A percentile compares a stretch with the other conserved stretches of the same genome.
These are phyloP conservation scores for Platerodrilus igneus DNA, from an alignment of 2,888 invertebrate species.

Conservation along the genomic window DNA sequence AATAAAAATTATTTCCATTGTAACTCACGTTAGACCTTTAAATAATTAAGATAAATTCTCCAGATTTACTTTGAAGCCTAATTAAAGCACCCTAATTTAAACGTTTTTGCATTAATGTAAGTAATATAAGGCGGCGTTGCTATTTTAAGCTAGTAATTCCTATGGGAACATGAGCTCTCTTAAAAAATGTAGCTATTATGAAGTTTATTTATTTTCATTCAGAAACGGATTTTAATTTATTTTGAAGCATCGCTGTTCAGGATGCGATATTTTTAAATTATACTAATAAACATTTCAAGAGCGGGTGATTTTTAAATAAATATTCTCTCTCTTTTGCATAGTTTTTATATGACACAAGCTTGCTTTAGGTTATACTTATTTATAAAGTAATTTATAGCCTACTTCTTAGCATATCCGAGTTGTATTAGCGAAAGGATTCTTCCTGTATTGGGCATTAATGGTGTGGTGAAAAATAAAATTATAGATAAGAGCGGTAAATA, in stretches of 20 bases:
- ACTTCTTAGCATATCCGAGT: no score
- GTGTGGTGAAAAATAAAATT: no score
- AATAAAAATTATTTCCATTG: background rate
- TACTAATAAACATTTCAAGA: constrained; percentile 31
- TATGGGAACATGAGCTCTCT: constrained; percentile 12
- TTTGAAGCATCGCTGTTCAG: constrained; percentile 12
- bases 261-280: constrained; percentile 28
- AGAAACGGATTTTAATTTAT: constrained; percentile 17
- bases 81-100: constrained; percentile 7
- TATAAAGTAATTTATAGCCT: no score
- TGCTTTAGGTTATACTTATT: no score
- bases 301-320: constrained; percentile 28
- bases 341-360: constrained; percentile 22
- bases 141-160: constrained; percentile 13
- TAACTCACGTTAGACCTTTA: background rate
- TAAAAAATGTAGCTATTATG: constrained; percentile 15
- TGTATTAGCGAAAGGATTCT: no score
- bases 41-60: constrained; percentile 18
- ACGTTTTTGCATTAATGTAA: background rate
- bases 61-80: constrained; percentile 7
- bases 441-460: no score
- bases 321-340: constrained; percentile 24
- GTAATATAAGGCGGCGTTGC: background rate
- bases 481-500: no score
- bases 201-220: constrained; percentile 22